Base-by-base conservation (phyloP, 2,888 invertebrate species). In the Drosophila peninsularis region DNA sequence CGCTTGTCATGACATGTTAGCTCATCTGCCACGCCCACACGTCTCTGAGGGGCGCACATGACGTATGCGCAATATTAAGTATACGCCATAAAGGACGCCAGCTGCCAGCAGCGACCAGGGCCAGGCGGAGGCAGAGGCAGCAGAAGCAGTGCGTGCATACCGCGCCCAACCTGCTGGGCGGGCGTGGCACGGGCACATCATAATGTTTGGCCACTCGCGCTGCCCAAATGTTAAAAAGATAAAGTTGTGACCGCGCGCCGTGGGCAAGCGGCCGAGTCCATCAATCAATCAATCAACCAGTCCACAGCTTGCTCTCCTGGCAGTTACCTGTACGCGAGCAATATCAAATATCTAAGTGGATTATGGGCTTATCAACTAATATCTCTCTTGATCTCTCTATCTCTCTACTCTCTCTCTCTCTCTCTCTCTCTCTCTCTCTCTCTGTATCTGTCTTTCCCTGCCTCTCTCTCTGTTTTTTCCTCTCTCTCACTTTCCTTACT, bases 31-130 rank as follows among this genome's bases (percentile, higher is more conserved):
- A 47, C 47, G 47, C 47, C 47, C 17, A 10, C 47, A 10, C 30
- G 45, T 6, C 14, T 34, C 41, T 44, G 19, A 36, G 10, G n/a
- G 50, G 50, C 62, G 32, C 72, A 78, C 68, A 85, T 85, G 82
- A 79, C 82, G 86, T 82, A 82, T 85, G 74, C 82, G 69, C 74
- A 69, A 80, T 82, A 85, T 82, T 74, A 80, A 79, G 86, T 73
- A 74, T 74, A 79, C 71, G 77, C 64, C 60, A 62, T 62, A 60
- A 60, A 54, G 55, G 36, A 44, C 39, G 36, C 73, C 52, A 53
- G 21, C 36, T 57, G 61, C 61, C 44, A 86, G 7, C 78, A 37
- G n/a, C 19, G 27, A n/a, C 1, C 11, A n/a, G 17, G 14, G 21
- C 27, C 34, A 14, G 34, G 21, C 5, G n/a, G n/a, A n/a, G n/a